Evolutionary conservation across 2,888 invertebrate species (phyloP), one percentile per base, ranked within the genome.

Genomic region (Nomada ferruginata): DNA sequence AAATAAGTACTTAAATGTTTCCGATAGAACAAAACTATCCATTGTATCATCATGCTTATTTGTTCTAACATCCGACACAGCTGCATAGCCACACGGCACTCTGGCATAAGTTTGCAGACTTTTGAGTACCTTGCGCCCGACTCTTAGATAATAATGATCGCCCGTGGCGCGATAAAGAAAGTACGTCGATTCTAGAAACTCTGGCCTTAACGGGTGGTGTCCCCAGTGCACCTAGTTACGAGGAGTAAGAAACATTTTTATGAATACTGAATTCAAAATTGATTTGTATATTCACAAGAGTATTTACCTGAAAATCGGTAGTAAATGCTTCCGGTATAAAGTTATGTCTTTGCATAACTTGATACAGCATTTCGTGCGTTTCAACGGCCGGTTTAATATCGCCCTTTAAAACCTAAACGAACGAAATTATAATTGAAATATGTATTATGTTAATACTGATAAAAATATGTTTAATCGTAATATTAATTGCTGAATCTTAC

Each of bases 301-400:
- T 79, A 65, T 63, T 79, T 86, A 96, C 96, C 95, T 98, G 97
- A 91, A 99, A 98, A 94, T 99, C 99, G 0, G 98, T 97, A 0
- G 99, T 99, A 94, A 99, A 99, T 5, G 99, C 99, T 95, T 99
- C 99, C 0, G 99, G 99, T 91, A 99, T 97, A 94, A 99, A 99
- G 84, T 98, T 99, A 94, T 99, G 99, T 91, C 98, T 96, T 94
- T 99, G 98, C 96, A 99, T 98, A 18, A 99, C 98, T 94, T 99
- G 99, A 94, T 98, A 99, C 2, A 99, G 95, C 98, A 99, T 99
- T 94, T 99, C 99, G 93, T 99, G 99, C 0, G 98, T 99, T 94
- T 99, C 99, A n/a, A 99, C 98, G 0, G 99, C 99, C 11, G 99
- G 98, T 91, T 98, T 97, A 15, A 99, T 96, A 93, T 99, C 99